Base-by-base conservation (phyloP, 2,797 vertebrate genomes). In the Cuniculus paca region DNA sequence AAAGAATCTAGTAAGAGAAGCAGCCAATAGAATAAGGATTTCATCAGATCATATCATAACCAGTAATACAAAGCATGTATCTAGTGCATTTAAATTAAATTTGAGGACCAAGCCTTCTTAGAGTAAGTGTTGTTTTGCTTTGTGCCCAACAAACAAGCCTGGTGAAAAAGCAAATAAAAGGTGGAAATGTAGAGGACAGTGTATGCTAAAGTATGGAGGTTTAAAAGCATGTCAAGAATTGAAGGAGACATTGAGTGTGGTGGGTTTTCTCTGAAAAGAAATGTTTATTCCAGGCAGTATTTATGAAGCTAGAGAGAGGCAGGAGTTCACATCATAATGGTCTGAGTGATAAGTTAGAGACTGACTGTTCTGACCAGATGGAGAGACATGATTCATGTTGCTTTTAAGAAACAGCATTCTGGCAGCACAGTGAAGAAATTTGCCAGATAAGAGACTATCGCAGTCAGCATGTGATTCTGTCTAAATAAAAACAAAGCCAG, bases 81-180 rank as follows among this genome's bases (percentile, higher is more conserved):
- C 28, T 6, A 63, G 16, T 61, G 12, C 31, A 72, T 88, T 91
- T 77, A 77, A 89, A 95, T 72, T 88, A 79, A 84, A 93, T 86
- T 82, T 88, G 58, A 85, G 26, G 19, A 17, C 7, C 31, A 75
- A 17, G 54, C 1, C 20, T 79, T 90, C 61, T 93, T 75, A 84
- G 48, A 78, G 16, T 12, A 88, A 85, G 36, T 91, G 24, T 36
- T 34, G 42, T 58, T 85, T 94, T 68, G 24, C 54, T 79, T 56
- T 89, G 45, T 45, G 84, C 14, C 26, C 28, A 13, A 95, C n/a
- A 22, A 80, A n/a, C 60, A 93, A 82, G 7, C 22, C 56, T 95
- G 31, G 42, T 92, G 14, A 52, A 65, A 65, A 83, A 78, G 42
- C 34, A 61, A 24, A 39, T 31, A 58, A 75, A 93, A 2, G 12